Evolutionary conservation across 2,888 invertebrate genomes (phyloP).

Genomic region (Eupeodes latifasciatus): DNA sequence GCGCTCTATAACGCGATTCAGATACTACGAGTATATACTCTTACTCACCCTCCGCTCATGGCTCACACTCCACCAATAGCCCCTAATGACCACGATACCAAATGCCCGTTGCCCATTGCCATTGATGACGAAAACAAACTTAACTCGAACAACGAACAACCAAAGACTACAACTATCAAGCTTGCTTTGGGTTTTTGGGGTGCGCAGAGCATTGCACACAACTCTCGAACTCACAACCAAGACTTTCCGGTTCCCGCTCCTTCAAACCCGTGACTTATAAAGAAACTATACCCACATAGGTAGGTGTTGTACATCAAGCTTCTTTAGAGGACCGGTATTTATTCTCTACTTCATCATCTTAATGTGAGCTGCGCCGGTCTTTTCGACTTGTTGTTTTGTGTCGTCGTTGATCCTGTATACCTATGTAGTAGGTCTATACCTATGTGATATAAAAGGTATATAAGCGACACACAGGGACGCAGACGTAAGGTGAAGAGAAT

Average conservation of each 20-base stretch:
- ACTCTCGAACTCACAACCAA: slow-evolving; percentile 10
- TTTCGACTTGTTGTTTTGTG: slow-evolving; percentile 43
- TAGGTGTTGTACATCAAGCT: slow-evolving; percentile 3
- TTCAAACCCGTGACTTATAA: background rate
- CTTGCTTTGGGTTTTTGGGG: slow-evolving; percentile 15
- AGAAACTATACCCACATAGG: slow-evolving; percentile 1
- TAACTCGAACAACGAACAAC: background rate
- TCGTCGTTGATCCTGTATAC: slow-evolving; percentile 14
- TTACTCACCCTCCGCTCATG: slow-evolving; percentile 76
- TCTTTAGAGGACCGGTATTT: slow-evolving; percentile 69
- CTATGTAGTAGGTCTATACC: background rate
- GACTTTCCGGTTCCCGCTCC: slow-evolving; percentile 61
- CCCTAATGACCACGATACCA: slow-evolving; percentile 77
- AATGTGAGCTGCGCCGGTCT: slow-evolving; percentile 60
- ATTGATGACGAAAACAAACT: slow-evolving; percentile 55
- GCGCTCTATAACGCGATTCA: slow-evolving; percentile 43
- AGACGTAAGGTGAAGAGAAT: background rate
- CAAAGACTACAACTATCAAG: slow-evolving; percentile 31
- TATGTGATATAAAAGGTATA: background rate
- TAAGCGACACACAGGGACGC: too few relatives aligned
- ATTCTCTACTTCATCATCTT: slow-evolving; percentile 76
- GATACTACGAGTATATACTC: too few relatives aligned
- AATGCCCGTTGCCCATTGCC: slow-evolving; percentile 43
- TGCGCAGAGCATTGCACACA: background rate
- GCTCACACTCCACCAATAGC: slow-evolving; percentile 78